phyloP scores from a whole-genome alignment of 2,888 invertebrate species.

The Phengaris arion region DNA sequence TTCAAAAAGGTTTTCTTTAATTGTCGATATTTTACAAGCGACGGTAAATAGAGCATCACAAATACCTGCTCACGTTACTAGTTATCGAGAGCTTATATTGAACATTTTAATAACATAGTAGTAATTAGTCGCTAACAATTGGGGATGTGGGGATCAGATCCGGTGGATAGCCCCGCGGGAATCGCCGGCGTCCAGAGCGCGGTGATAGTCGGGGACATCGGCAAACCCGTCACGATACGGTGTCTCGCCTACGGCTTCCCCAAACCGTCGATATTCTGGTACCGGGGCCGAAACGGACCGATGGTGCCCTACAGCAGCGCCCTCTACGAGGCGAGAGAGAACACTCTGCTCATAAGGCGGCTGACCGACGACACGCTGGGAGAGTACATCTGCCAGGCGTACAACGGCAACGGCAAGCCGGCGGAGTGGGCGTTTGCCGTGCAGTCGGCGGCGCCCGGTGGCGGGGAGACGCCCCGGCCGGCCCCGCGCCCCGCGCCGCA shows the following conservation, averaged over 20 bases:
- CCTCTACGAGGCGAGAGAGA: conserved; percentile 86
- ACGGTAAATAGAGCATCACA: background rate
- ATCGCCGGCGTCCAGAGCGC: conserved; percentile 84
- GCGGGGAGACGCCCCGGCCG: conserved; percentile 43
- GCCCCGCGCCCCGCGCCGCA: conserved; percentile 37
- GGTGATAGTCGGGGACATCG: conserved; percentile 84
- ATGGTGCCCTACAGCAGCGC: conserved; percentile 86
- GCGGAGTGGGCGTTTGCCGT: conserved; percentile 88
- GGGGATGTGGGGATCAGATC: conserved; percentile 74
- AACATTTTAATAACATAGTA: conserved; percentile 45
- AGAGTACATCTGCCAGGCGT: conserved; percentile 93
- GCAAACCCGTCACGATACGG: conserved; percentile 84
- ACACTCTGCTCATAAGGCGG: conserved; percentile 85
- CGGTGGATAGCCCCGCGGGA: conserved; percentile 77
- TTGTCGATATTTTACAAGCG: background rate
- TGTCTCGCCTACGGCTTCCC: conserved; percentile 93
- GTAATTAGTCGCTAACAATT: conserved; percentile 49
- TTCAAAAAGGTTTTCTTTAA: conserved; percentile 26
- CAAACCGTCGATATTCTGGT: conserved; percentile 89
- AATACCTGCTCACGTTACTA: background rate
- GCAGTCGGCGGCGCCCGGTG: conserved; percentile 85
- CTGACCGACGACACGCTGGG: conserved; percentile 87
- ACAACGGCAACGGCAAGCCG: conserved; percentile 88
- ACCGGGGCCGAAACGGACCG: conserved; percentile 84
- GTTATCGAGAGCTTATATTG: background rate